These are phyloP conservation scores for Frieseomelitta varia DNA, from an alignment of 1,140 invertebrate species.

Conservation along the genomic window DNA sequence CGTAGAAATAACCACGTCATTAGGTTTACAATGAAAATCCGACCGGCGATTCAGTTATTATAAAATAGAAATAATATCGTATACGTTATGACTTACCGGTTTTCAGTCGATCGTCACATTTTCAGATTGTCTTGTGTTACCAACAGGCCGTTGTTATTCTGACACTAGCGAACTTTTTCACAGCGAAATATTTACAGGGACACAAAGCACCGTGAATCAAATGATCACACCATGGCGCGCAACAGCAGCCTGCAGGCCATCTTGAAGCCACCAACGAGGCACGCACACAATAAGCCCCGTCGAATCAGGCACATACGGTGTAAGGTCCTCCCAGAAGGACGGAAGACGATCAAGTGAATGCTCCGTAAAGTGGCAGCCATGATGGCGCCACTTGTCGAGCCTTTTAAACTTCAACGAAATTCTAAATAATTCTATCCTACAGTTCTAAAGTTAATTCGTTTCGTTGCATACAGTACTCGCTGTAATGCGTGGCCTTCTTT, in stretches of 20 bases:
- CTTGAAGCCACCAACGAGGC: conserved; percentile 60
- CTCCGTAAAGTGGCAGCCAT: background rate
- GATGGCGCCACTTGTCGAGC: conserved; percentile 56
- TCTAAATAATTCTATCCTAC: too few relatives aligned
- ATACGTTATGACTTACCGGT: conserved; percentile 49
- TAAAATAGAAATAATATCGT: background rate
- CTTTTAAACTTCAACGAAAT: background rate
- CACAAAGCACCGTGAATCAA: conserved; percentile 27
- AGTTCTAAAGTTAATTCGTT: too few relatives aligned
- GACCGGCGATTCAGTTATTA: background rate
- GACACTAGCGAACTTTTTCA: conserved; percentile 10
- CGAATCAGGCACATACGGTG: conserved; percentile 49
- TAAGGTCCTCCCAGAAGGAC: conserved; percentile 61
- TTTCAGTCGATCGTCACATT: conserved; percentile 56
- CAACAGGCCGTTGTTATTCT: conserved; percentile 35
- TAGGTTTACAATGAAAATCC: background rate
- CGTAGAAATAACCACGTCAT: conserved; percentile 3
- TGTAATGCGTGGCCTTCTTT: too few relatives aligned
- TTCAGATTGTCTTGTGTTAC: conserved; percentile 19
- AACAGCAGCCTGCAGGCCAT: conserved; percentile 59
- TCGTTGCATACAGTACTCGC: fast-evolving
- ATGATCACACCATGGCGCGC: conserved; percentile 44
- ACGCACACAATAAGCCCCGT: conserved; percentile 58
- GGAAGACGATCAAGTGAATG: conserved; percentile 58
- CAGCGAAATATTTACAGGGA: conserved; percentile 12